Conservation (phyloP, 2,797 vertebrate species). For the Danio kyathit region DNA sequence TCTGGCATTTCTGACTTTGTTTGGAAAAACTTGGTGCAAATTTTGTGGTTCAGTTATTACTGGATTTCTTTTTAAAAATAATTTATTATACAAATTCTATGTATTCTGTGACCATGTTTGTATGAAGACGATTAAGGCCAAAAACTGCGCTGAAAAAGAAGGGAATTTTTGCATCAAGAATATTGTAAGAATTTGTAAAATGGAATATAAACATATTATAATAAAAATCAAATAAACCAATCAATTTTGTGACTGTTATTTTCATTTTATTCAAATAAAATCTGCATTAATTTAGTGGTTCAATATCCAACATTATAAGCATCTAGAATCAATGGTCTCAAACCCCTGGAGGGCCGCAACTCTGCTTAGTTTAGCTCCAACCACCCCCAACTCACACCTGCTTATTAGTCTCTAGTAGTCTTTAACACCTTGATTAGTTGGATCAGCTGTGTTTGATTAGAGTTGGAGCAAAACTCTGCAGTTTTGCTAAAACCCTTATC, state of each 20-base stretch:
- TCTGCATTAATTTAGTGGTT: too few species aligned
- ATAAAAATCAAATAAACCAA: slow-evolving; percentile 26
- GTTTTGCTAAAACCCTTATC: too few species aligned
- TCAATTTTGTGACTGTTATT: background rate
- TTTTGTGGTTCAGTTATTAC: slow-evolving; percentile 18
- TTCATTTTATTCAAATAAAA: background rate
- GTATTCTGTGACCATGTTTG: slow-evolving; percentile 50
- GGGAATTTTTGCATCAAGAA: slow-evolving; percentile 51
- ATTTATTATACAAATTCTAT: slow-evolving; percentile 52
- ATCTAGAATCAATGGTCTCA: too few species aligned
- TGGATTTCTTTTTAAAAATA: slow-evolving; percentile 14
- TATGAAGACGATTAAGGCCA: slow-evolving; percentile 46
- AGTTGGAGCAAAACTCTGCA: too few species aligned
- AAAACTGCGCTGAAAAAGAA: slow-evolving; percentile 50
- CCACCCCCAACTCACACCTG: too few species aligned
- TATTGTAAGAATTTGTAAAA: slow-evolving; percentile 53
- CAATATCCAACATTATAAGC: too few species aligned
- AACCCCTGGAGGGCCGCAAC: too few species aligned
- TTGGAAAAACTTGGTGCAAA: slow-evolving; percentile 42
- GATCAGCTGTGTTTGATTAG: too few species aligned
- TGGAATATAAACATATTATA: slow-evolving; percentile 41
- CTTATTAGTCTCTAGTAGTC: too few species aligned
- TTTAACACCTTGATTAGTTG: too few species aligned
- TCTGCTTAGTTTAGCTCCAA: too few species aligned
- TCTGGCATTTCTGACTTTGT: slow-evolving; percentile 41